These are phyloP conservation scores for Platycheirus rosarum DNA, from an alignment of 2,888 invertebrate genomes.

Conservation along the genomic window DNA sequence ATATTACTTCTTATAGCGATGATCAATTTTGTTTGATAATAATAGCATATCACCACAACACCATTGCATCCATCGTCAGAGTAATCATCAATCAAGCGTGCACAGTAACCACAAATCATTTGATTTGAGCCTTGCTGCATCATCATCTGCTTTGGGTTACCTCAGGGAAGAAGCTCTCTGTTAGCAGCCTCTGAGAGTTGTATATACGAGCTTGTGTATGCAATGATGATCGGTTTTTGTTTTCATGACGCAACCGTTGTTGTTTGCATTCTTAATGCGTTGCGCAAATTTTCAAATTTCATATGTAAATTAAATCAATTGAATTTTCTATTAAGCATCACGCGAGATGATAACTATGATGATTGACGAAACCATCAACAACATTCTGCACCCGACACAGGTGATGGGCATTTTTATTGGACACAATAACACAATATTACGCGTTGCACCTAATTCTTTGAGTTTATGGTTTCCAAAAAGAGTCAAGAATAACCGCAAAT, in stretches of 20 bases:
- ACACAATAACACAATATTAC: conserved; percentile 5
- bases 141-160: conserved; percentile 12
- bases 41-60: conserved; percentile 1
- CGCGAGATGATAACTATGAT: background rate
- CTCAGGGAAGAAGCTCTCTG: conserved; percentile 1
- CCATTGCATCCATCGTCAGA: conserved; percentile 20
- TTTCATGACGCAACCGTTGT: conserved; percentile 40
- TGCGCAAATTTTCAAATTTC: conserved; percentile 62
- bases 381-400: conserved; percentile 4
- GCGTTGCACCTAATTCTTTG: conserved; percentile 6
- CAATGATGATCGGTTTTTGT: conserved; percentile 24
- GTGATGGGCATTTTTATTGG: conserved; percentile 54
- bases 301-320: conserved; percentile 66
- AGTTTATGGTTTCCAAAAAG: conserved; percentile 19
- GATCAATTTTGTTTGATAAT: conserved; percentile 35
- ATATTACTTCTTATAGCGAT: background rate
- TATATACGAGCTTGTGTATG: too few relatives aligned
- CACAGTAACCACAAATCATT: conserved; percentile 57
- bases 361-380: background rate
- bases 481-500: conserved; percentile 38
- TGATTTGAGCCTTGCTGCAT: conserved; percentile 42
- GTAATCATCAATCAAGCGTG: conserved; percentile 62
- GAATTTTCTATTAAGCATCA: conserved; percentile 41
- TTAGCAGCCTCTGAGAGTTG: conserved; percentile 6
- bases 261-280: conserved; percentile 61